These are phyloP conservation scores for Rhyacophila brunnea DNA, from an alignment of 1,140 invertebrate species.

Conservation along the genomic window DNA sequence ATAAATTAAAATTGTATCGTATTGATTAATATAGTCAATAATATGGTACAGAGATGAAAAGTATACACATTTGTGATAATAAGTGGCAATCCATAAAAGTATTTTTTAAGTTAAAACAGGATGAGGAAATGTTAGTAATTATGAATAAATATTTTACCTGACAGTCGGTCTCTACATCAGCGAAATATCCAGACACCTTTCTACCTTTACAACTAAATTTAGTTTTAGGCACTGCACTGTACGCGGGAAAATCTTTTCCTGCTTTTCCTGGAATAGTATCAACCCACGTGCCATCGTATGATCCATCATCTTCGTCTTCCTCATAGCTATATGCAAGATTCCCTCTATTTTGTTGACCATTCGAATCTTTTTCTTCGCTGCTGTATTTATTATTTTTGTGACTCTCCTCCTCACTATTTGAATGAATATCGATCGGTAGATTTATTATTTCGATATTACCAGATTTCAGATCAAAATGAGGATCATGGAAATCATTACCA, in stretches of 20 bases:
- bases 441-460: slow-evolving; percentile 1
- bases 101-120: too few species aligned
- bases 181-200: slow-evolving; percentile 61
- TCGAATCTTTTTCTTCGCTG: too few species aligned
- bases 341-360: slow-evolving; percentile 1
- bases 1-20: too few species aligned
- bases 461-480: background rate
- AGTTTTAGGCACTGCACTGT: slow-evolving; percentile 55
- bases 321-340: slow-evolving; percentile 15
- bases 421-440: background rate
- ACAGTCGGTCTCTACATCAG: slow-evolving; percentile 56
- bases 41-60: too few species aligned
- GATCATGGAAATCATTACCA: background rate
- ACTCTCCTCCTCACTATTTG: background rate
- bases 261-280: slow-evolving; percentile 55
- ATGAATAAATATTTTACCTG: slow-evolving; percentile 43
- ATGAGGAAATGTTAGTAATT: too few species aligned
- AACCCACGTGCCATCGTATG: slow-evolving; percentile 31
- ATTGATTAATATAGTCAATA: too few species aligned
- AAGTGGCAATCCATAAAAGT: too few species aligned
- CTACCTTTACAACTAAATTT: slow-evolving; percentile 60
- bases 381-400: background rate
- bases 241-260: slow-evolving; percentile 56
- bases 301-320: slow-evolving; percentile 20
- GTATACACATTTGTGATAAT: too few species aligned